phyloP scores from a whole-genome alignment of 2,113 vertebrate genomes.

The Pterocles orientalis region DNA sequence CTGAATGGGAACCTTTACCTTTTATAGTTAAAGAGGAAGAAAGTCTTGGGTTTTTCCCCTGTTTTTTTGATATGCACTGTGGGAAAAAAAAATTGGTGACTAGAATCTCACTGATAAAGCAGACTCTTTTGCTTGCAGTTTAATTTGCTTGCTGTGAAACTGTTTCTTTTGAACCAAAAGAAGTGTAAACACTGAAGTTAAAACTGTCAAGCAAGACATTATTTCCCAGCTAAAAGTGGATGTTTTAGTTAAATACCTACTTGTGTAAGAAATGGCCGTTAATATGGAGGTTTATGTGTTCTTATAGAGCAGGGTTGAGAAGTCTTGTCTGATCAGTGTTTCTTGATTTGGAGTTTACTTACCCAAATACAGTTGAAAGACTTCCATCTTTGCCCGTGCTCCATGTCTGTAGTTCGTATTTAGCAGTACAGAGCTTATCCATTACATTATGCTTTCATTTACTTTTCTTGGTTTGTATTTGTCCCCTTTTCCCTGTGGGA shows the following conservation, averaged over 20 bases:
- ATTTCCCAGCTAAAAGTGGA: neutral
- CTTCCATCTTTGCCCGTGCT: neutral
- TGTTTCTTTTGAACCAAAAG: neutral
- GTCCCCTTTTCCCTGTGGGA: neutral
- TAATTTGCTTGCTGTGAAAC: neutral
- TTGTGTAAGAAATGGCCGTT: neutral
- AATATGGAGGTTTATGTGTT: neutral
- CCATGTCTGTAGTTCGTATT: neutral
- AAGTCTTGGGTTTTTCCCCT: neutral
- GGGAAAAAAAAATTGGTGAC: neutral
- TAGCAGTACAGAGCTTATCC: neutral
- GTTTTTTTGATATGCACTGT: neutral
- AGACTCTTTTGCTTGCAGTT: neutral
- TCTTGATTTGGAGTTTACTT: slow-evolving; percentile 5
- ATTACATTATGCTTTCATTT: neutral
- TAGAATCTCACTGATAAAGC: neutral
- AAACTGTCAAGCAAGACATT: neutral
- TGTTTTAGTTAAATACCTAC: neutral
- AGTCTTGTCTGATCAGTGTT: neutral
- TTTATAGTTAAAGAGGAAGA: neutral
- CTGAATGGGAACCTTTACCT: neutral
- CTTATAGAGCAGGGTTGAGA: neutral
- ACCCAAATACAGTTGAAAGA: neutral
- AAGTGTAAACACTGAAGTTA: neutral
- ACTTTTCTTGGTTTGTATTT: neutral